Percentiles rank a stretch among this genome's conserved stretches.
phyloP scores from a whole-genome alignment of 2,888 invertebrate species.

The Drosophila leonis region DNA sequence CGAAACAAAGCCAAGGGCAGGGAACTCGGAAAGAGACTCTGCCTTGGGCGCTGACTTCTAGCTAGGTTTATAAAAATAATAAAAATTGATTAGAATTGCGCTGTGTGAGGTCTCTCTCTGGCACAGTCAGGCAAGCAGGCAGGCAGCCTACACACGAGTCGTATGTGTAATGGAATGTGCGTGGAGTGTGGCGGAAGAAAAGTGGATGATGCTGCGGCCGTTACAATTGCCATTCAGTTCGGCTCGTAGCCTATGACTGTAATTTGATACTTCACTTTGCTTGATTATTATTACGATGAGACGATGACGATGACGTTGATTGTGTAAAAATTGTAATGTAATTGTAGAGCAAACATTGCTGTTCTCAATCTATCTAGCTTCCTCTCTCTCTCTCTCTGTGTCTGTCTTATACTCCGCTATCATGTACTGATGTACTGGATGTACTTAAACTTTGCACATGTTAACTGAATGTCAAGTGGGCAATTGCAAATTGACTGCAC shows the following conservation, averaged over 20 bases:
- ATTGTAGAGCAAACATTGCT: slow-evolving; percentile 60
- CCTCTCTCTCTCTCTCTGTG: not conserved
- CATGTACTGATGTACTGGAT: slow-evolving; percentile 21
- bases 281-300: slow-evolving; percentile 77
- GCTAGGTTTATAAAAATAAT: slow-evolving; percentile 81
- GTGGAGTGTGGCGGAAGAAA: not conserved
- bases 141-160: slow-evolving; percentile 17
- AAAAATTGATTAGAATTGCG: slow-evolving; percentile 84
- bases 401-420: too few species aligned
- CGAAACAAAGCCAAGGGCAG: slow-evolving; percentile 70
- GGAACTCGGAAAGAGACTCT: slow-evolving; percentile 12
- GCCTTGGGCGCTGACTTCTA: slow-evolving; percentile 35
- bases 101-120: slow-evolving; percentile 42
- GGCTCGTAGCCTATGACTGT: slow-evolving; percentile 52
- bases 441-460: slow-evolving; percentile 58
- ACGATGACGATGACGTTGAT: slow-evolving; percentile 76
- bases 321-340: slow-evolving; percentile 81
- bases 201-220: slow-evolving; percentile 36
- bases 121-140: not conserved
- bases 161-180: slow-evolving; percentile 49
- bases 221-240: slow-evolving; percentile 69
- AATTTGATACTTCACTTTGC: slow-evolving; percentile 82
- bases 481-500: slow-evolving; percentile 59
- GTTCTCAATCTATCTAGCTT: not conserved
- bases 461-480: slow-evolving; percentile 65